A percentile compares a stretch with the other conserved stretches of the same genome.
These are phyloP conservation scores for Rostratula benghalensis DNA, from an alignment of 2,113 vertebrate species.

Conservation along the genomic window DNA sequence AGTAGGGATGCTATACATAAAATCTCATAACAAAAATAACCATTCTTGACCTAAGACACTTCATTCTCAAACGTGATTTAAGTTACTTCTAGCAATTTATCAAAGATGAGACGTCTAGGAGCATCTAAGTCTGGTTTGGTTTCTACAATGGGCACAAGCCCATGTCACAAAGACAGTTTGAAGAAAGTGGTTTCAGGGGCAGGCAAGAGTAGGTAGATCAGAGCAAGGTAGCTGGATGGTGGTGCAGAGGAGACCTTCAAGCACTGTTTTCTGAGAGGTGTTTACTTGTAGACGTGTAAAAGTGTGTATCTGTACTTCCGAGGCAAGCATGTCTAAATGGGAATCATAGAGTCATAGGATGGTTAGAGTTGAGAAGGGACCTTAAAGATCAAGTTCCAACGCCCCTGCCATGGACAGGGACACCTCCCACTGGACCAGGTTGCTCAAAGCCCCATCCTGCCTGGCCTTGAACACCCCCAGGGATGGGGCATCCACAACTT, in stretches of 20 bases:
- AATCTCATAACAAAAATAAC: not conserved
- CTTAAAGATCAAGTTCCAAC: too few relatives aligned
- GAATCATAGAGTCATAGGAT: not conserved
- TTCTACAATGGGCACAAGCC: not conserved
- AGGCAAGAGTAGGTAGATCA: not conserved
- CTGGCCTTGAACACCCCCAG: too few relatives aligned
- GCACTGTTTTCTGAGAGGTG: not conserved
- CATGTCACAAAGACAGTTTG: not conserved
- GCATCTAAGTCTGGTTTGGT: not conserved
- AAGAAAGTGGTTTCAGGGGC: not conserved
- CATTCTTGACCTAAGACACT: not conserved
- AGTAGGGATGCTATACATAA: not conserved
- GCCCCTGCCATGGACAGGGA: too few relatives aligned
- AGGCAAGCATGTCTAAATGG: rapidly evolving
- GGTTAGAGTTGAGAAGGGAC: too few relatives aligned
- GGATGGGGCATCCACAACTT: too few relatives aligned
- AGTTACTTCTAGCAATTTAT: not conserved
- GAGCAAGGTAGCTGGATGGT: not conserved
- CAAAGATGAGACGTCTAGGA: not conserved
- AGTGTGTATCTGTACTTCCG: not conserved
- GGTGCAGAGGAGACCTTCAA: not conserved
- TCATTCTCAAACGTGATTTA: not conserved
- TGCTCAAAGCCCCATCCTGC: too few relatives aligned
- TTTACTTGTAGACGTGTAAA: not conserved
- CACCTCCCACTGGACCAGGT: too few relatives aligned